These are phyloP conservation scores for Panagrolaimus sp. DNA, from an alignment of 1,140 invertebrate species.

Conservation along the genomic window DNA sequence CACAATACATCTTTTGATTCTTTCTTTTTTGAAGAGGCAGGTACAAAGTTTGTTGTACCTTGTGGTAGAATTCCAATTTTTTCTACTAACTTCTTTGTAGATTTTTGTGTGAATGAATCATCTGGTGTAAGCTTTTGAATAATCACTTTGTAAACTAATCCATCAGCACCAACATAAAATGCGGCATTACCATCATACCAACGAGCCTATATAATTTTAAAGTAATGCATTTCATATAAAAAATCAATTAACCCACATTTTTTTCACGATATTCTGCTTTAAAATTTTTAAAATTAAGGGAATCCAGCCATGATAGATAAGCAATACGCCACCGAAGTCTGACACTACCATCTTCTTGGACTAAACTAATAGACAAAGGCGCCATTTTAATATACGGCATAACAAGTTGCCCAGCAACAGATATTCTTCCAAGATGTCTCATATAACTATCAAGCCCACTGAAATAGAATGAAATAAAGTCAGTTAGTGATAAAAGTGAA, in stretches of 20 bases:
- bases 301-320: conserved; percentile 27
- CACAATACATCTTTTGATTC: too few species aligned
- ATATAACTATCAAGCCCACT: conserved; percentile 16
- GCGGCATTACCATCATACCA: conserved; percentile 41
- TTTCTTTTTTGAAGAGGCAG: not conserved
- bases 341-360: conserved; percentile 38
- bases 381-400: not conserved
- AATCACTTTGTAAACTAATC: conserved; percentile 27
- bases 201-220: conserved; percentile 27
- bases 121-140: conserved; percentile 35
- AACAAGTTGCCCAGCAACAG: conserved; percentile 14
- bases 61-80: not conserved
- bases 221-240: not conserved
- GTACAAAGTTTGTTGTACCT: not conserved
- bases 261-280: conserved; percentile 25
- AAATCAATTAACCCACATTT: conserved; percentile 20
- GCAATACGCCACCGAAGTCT: conserved; percentile 31
- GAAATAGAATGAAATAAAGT: not conserved
- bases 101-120: conserved; percentile 16
- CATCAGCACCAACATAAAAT: conserved; percentile 34
- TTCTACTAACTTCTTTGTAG: conserved; percentile 1
- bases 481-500: too few species aligned
- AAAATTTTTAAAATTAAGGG: conserved; percentile 26
- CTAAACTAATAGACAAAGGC: conserved; percentile 21
- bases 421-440: conserved; percentile 19